Conservation (phyloP, 1,140 invertebrate species). For the Papilio glaucus region DNA sequence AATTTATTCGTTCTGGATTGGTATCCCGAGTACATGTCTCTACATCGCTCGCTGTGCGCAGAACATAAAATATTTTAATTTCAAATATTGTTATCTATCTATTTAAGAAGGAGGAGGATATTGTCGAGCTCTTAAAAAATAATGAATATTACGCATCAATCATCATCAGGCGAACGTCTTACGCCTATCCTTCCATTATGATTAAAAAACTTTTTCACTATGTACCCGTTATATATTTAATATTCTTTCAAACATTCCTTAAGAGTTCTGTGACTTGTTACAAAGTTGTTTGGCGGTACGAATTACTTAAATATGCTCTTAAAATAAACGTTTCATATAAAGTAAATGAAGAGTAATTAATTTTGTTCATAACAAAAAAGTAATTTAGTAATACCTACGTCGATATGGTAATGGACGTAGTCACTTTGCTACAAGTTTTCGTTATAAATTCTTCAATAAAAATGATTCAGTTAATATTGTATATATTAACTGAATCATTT, state of each 20-base stretch:
- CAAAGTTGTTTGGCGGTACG: neutral
- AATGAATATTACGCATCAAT: neutral
- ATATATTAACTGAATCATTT: too few relatives aligned
- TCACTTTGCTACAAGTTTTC: too few relatives aligned
- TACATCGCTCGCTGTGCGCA: too few relatives aligned
- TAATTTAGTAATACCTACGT: neutral
- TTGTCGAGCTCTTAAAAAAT: neutral
- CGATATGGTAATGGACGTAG: neutral
- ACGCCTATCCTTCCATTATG: neutral
- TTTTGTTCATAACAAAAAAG: neutral
- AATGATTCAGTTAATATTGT: too few relatives aligned
- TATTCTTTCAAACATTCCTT: neutral
- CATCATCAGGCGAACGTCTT: neutral
- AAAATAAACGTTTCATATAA: neutral
- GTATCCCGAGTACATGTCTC: too few relatives aligned
- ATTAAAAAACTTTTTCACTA: slow-evolving; percentile 21
- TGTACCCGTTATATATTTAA: neutral
- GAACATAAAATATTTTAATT: neutral
- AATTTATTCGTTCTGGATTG: too few relatives aligned
- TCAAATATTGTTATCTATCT: neutral
- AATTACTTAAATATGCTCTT: neutral
- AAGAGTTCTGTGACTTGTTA: neutral
- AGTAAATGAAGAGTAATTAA: neutral
- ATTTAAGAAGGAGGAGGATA: neutral
- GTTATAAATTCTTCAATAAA: too few relatives aligned